phyloP scores from a whole-genome alignment of 2,797 vertebrate genomes.

The Hippopotamyrus pictus region DNA sequence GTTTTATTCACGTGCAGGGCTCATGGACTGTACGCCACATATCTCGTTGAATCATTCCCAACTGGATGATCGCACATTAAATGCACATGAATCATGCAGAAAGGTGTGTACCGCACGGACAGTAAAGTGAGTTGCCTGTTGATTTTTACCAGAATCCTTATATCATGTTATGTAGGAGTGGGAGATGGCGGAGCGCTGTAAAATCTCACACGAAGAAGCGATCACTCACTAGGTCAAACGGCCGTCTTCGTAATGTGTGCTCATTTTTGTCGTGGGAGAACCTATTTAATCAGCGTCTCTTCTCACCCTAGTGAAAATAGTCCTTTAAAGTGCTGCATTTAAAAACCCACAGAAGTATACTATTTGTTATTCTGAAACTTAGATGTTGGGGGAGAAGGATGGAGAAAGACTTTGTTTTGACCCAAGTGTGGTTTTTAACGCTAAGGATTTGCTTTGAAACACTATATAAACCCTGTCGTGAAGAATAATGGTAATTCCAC shows the following conservation, averaged over 20 bases:
- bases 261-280: background rate
- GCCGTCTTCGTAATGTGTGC: background rate
- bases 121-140: background rate
- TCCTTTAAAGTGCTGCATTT: background rate
- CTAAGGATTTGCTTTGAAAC: background rate
- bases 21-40: background rate
- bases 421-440: background rate
- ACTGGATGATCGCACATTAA: background rate
- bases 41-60: background rate
- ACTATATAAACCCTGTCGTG: background rate
- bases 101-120: background rate
- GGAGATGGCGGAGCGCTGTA: background rate
- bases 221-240: background rate
- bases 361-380: background rate
- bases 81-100: background rate
- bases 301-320: background rate
- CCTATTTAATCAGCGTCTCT: background rate
- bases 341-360: background rate
- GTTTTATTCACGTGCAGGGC: background rate
- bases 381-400: background rate
- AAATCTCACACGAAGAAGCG: background rate
- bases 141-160: background rate
- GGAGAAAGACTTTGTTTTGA: background rate
- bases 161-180: background rate
- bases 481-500: background rate